A percentile compares a stretch with the other conserved stretches of the same genome.
These are phyloP conservation scores for Pithys albifrons DNA, from an alignment of 2,113 vertebrate genomes.

Conservation along the genomic window DNA sequence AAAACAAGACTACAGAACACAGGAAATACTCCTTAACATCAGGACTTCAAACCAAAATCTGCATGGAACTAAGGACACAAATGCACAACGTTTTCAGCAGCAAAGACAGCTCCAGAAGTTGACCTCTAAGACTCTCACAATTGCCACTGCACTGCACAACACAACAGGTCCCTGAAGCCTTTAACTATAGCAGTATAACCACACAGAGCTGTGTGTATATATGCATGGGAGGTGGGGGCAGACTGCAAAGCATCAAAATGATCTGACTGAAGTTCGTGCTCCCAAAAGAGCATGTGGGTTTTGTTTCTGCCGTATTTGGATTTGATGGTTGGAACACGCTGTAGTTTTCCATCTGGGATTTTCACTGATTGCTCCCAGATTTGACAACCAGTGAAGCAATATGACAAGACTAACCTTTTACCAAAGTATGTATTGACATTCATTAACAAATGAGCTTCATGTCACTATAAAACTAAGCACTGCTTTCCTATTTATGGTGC, in stretches of 20 bases:
- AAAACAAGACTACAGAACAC: background rate
- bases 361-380: background rate
- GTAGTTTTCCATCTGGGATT: background rate
- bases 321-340: background rate
- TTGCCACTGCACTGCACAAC: background rate
- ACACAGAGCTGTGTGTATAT: background rate
- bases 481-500: background rate
- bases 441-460: background rate
- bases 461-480: background rate
- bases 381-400: background rate
- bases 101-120: background rate
- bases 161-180: background rate
- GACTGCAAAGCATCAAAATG: background rate
- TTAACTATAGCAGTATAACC: background rate
- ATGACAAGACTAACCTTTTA: background rate
- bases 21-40: background rate
- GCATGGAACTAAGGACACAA: background rate
- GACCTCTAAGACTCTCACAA: accelerated
- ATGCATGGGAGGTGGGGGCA: background rate
- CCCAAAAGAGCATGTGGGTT: background rate
- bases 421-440: background rate
- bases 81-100: background rate
- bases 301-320: background rate
- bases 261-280: background rate
- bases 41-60: background rate